Percentiles rank a stretch among this genome's conserved stretches.
Evolutionary conservation across 2,797 vertebrate species (phyloP).

Genomic region (Sebastes alutus): DNA sequence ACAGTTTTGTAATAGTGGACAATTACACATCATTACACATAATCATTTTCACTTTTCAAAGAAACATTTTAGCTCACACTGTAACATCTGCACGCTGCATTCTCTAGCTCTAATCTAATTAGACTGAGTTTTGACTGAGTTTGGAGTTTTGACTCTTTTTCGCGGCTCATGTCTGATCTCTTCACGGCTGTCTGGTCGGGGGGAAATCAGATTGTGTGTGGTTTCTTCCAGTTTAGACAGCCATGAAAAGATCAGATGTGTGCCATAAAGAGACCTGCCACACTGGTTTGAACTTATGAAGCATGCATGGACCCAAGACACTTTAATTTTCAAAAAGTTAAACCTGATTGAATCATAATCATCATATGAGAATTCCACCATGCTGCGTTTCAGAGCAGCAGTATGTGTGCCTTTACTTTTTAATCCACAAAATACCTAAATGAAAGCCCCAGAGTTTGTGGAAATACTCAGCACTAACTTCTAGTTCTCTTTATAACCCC

Average conservation of each 20-base stretch:
- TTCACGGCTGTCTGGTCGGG: constrained; percentile 28
- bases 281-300: neutral
- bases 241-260: constrained; percentile 37
- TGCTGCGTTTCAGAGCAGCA: neutral
- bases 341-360: neutral
- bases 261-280: neutral
- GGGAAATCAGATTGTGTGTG: neutral
- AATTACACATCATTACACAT: neutral
- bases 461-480: neutral
- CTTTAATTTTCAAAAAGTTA: neutral
- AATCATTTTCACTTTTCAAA: neutral
- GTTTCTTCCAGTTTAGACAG: constrained; percentile 16
- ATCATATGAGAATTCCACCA: neutral
- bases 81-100: neutral
- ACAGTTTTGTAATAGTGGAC: neutral
- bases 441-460: neutral
- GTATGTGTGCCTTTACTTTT: neutral
- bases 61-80: neutral
- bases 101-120: constrained; percentile 9
- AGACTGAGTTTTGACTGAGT: constrained; percentile 1
- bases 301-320: neutral
- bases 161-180: constrained; percentile 36
- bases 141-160: neutral
- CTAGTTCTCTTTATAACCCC: neutral
- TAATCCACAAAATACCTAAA: neutral